Base-by-base conservation (phyloP, 2,113 vertebrate genomes). In the Zapus hudsonius region DNA sequence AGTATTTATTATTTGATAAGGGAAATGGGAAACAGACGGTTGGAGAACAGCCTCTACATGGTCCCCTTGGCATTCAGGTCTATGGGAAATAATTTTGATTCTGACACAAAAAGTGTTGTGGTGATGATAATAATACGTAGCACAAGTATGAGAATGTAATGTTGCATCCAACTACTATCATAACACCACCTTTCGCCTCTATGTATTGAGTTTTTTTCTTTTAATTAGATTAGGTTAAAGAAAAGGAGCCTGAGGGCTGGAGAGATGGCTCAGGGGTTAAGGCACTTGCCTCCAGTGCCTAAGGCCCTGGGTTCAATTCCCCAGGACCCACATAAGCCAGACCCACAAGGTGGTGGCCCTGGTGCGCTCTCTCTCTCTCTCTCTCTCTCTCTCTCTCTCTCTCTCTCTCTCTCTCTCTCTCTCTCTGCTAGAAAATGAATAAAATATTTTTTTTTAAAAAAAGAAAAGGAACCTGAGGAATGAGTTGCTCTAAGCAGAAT, bases 191-290 rank as follows among this genome's bases (percentile, higher is more conserved):
- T 89, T 25, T 59, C 4, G 40, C 63, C 40, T 84, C 31, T 33
- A 79, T 20, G 57, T 22, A 12, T 25, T n/a, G 42, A 27, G 2
- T 33, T 64, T 2, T n/a, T 80, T 44, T 61, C n/a, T 75, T 36
- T 16, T 52, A 47, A 19, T 79, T 66, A 52, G 36, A 2, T 75
- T 82, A 90, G 33, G n/a, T 2, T 91, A 57, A 92, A 83, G 52
- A 84, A 91, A 87, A 86, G n/a, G 80, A 82, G 67, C 17, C 23
- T 55, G 33, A 87, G 38, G 13, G n/a, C n/a, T n/a, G n/a, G n/a
- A n/a, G n/a, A n/a, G n/a, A n/a, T n/a, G n/a, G n/a, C n/a, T n/a
- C n/a, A n/a, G n/a, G n/a, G n/a, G n/a, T n/a, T n/a, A n/a, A n/a
- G n/a, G n/a, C n/a, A n/a, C n/a, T n/a, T n/a, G n/a, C n/a, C n/a